Base-by-base conservation (phyloP, 2,113 vertebrate genomes). In the Tringa solitaria region DNA sequence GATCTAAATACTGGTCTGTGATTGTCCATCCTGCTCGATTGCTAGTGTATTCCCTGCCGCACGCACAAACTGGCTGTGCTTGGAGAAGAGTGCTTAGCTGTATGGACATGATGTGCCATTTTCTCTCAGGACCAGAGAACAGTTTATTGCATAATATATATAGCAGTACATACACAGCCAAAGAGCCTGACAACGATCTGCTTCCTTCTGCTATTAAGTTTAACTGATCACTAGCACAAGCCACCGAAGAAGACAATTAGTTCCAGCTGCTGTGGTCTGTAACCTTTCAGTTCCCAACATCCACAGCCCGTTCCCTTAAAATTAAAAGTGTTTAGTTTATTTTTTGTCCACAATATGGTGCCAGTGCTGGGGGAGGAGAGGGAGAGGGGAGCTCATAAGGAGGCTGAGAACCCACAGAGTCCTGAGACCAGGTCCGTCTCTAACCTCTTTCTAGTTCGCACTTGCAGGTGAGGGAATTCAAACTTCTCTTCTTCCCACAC, bases 401-500 rank as follows among this genome's bases (percentile, higher is more conserved):
- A 72, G 10, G 1, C 19, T 88, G 37, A 48, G 14, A 7, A 69
- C 33, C 35, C 73, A 9, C 13, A 22, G 10, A 37, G 15, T 26
- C 17, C 17, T 50, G 18, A 15, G 7, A 33, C 23, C 6, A 46
- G 35, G 16, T 45, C 12, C 35, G 15, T 18, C 23, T 84, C 64
- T 74, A 18, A 50, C 80, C 18, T 61, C 27, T 45, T 45, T 84
- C 45, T 12, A 51, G 15, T 68, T 83, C 76, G 14, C n/a, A 26
- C 46, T 83, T 60, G n/a, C 24, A 57, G 20, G 11, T 54, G 9
- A 2, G 9, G 7, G 5, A 67, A 61, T 63, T 68, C 10, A 48
- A 27, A 6, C n/a, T 83, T 8, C 7, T 63, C 27, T 75, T 21
- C 5, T 20, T 22, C 4, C 4, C 0, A 0, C 21, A 4, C 11